Evolutionary conservation across 1,140 invertebrate genomes (phyloP), one percentile per base, ranked within the genome.

Genomic region (Dendrolimus punctatus): DNA sequence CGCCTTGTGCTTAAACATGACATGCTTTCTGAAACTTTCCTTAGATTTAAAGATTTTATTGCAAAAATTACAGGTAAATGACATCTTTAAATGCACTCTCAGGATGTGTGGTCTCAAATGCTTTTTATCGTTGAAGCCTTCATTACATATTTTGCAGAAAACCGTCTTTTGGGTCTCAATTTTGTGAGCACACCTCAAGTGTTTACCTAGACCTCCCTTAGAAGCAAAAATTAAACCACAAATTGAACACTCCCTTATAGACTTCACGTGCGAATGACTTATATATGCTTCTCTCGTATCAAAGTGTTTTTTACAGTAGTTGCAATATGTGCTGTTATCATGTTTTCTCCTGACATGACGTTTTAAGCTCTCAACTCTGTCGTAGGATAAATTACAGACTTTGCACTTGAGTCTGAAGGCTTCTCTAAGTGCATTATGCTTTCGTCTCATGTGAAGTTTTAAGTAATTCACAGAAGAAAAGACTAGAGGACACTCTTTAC

Each of bases 221-320:
- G 80, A 76, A 2, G 82, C 76, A 43, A 85, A 85, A n/a, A 85
- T 80, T 23, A 84, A 49, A 4, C 78, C 78, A 44, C 82, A 85
- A 50, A 85, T 51, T 6, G 70, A 51, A 53, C 82, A 84, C 62
- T 85, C 80, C 36, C 70, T 73, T 5, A 81, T 62, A 8, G 58
- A 60, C 61, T 76, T 82, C 37, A 70, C 58, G 46, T 85, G 82
- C 4, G 79, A 69, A 62, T 85, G 82, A 49, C 66, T 77, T 38
- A 80, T 58, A 58, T 78, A 85, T 10, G 53, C 45, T 40, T 85
- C 82, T 54, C 68, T 71, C 2, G 63, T 75, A 54, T 73, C 71
- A 58, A 84, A 85, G 37, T 85, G 71, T 59, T 76, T 84, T 47
- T 76, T 79, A 47, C 82, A 85, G 6, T 77, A 67, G 39, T 80